Conservation (phyloP, 1,140 invertebrate genomes). For the Macrobrachium nipponense region DNA sequence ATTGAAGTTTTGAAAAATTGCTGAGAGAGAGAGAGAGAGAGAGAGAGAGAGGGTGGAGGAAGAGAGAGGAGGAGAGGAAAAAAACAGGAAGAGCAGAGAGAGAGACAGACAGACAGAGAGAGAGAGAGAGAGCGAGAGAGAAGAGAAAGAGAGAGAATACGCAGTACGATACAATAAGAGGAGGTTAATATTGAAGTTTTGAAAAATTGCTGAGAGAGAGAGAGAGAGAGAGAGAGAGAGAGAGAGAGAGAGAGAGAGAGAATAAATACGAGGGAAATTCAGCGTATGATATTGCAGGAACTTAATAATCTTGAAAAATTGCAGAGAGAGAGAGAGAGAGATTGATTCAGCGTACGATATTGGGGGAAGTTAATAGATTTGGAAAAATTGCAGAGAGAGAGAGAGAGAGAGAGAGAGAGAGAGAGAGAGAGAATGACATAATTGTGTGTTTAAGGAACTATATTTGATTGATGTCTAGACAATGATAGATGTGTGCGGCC, state of each 20-base stretch:
- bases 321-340: conserved; percentile 6
- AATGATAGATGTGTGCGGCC: no score
- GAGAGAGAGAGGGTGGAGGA: conserved; percentile 30
- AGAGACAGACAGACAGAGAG: conserved; percentile 1
- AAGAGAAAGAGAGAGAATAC: not conserved
- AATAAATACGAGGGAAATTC: no score
- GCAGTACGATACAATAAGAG: no score
- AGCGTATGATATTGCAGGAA: no score
- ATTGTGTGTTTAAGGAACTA: not conserved
- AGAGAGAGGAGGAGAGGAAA: conserved; percentile 11
- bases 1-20: not conserved
- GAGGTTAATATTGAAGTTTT: no score
- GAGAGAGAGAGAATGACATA: conserved; percentile 6
- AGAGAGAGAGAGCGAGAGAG: conserved; percentile 7
- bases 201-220: no score
- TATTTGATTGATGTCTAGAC: not conserved
- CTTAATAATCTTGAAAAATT: no score
- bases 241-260: no score
- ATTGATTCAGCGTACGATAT: no score
- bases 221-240: no score
- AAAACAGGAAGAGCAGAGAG: no score
- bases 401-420: conserved; percentile 27
- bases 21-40: no score
- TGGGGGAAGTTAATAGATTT: not conserved
- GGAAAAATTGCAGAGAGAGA: not conserved